Evolutionary conservation across 2,797 vertebrate species (phyloP).

Genomic region (Oceanodroma leucorhoa): DNA sequence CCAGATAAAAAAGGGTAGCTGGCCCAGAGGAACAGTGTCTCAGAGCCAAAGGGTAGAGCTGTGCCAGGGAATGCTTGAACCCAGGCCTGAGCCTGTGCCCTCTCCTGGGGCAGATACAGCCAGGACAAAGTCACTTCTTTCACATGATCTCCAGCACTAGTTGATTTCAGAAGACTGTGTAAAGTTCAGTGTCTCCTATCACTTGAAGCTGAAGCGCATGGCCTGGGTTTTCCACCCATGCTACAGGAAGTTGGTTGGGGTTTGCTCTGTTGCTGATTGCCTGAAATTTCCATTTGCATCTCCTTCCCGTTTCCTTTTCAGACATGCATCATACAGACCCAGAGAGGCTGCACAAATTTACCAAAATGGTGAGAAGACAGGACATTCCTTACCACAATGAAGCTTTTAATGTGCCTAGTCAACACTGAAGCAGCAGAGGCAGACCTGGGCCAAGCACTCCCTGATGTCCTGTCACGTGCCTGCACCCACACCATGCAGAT

Average conservation of each 20-base stretch:
- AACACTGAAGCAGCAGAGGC: not conserved
- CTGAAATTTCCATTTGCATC: not conserved
- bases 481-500: not conserved
- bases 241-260: not conserved
- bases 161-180: not conserved
- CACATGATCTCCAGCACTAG: not conserved
- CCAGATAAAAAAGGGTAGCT: not conserved
- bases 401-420: not conserved
- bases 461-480: not conserved
- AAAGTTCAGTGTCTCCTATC: not conserved
- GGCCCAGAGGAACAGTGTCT: not conserved
- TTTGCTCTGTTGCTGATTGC: not conserved
- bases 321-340: not conserved
- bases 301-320: conserved; percentile 8
- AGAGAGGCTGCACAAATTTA: not conserved
- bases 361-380: not conserved
- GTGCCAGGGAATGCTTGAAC: not conserved
- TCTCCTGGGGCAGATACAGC: not conserved
- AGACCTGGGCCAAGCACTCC: not conserved
- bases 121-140: not conserved
- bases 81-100: not conserved
- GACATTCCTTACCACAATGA: not conserved
- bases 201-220: not conserved
- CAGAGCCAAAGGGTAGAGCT: not conserved
- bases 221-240: not conserved